Evolutionary conservation across 2,888 invertebrate genomes (phyloP).

Genomic region (Sarcophaga subvicina): DNA sequence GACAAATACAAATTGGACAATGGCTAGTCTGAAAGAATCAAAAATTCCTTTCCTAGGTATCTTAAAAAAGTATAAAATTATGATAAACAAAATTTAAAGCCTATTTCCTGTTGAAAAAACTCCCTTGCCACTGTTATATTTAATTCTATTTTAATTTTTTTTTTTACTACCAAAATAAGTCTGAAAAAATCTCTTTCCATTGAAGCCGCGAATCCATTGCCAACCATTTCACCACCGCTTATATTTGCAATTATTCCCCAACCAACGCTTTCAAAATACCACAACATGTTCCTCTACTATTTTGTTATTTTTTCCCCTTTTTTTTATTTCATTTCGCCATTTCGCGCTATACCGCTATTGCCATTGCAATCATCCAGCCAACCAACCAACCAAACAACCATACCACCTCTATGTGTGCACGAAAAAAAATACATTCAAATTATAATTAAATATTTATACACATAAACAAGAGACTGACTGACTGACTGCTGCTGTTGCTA

Average conservation of each 20-base stretch:
- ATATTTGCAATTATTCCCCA: constrained; percentile 53
- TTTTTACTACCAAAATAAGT: background rate
- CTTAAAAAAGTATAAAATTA: no score
- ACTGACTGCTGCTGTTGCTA: no score
- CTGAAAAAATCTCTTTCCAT: constrained; percentile 16
- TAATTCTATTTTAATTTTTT: background rate
- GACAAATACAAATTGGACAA: no score
- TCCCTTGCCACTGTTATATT: no score
- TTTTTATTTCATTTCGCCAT: no score
- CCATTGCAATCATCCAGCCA: constrained; percentile 45
- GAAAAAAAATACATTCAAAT: constrained; percentile 63
- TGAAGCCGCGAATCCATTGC: constrained; percentile 31
- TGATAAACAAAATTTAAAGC: no score
- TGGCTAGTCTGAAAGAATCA: no score
- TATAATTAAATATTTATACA: constrained; percentile 70
- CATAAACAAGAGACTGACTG: constrained; percentile 56
- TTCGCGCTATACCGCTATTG: no score
- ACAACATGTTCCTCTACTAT: constrained; percentile 25
- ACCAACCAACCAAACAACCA: constrained; percentile 13
- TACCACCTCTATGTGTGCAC: constrained; percentile 37
- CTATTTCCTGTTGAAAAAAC: no score
- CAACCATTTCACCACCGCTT: constrained; percentile 47
- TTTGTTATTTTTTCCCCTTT: background rate
- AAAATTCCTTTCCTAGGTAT: no score
- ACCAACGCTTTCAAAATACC: constrained; percentile 40